These are phyloP conservation scores for Cyanocitta stelleri DNA, from an alignment of 2,113 vertebrate genomes.

Conservation along the genomic window DNA sequence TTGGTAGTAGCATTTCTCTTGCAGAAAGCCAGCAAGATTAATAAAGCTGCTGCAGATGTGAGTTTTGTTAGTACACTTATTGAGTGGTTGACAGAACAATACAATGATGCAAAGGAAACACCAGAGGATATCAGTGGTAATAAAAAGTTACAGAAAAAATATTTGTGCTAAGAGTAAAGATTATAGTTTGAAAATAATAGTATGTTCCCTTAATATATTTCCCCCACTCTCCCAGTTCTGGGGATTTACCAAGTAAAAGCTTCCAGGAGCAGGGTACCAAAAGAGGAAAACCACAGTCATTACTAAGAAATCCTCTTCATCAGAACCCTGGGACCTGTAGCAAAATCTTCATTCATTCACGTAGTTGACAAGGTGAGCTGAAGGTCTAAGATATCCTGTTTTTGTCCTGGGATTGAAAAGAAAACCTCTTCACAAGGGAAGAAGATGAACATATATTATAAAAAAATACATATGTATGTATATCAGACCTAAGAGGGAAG, in stretches of 20 bases:
- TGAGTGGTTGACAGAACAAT: not conserved
- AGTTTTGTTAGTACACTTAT: not conserved
- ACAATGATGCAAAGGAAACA: not conserved
- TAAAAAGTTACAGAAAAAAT: not conserved
- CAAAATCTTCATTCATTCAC: not conserved
- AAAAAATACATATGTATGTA: not conserved
- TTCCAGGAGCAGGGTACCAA: not conserved
- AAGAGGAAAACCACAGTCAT: not conserved
- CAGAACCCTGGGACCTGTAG: not conserved
- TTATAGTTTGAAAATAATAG: not conserved
- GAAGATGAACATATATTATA: not conserved
- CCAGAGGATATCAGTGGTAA: not conserved
- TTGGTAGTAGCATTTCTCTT: not conserved
- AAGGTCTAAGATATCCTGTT: not conserved
- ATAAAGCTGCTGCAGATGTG: not conserved
- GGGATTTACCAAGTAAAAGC: not conserved
- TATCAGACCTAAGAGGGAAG: not conserved
- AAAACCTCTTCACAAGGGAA: not conserved
- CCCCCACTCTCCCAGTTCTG: not conserved
- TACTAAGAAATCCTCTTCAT: not conserved
- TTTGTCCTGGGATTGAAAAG: not conserved
- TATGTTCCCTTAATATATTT: not conserved
- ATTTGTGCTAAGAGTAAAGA: not conserved
- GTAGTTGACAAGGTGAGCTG: not conserved
- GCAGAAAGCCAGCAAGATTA: not conserved